Base-by-base conservation (phyloP, 2,797 vertebrate species). In the Poeciliopsis gracilis region DNA sequence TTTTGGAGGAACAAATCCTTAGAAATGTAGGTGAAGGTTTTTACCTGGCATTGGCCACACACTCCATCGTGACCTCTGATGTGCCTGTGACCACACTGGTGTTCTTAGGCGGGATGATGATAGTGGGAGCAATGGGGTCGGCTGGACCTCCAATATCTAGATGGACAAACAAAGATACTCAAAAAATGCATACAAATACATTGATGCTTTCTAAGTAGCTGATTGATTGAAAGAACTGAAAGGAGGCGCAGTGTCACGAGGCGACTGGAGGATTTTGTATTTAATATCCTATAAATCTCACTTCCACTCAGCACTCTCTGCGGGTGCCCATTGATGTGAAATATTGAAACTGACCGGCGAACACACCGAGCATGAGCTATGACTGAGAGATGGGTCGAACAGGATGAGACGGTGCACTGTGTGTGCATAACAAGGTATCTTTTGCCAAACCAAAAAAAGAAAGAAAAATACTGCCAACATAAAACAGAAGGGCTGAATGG, bases 11-110 rank as follows among this genome's bases (percentile, higher is more conserved):
- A 38, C 18, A 66, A 66, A 66, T 28, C 18, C 33, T 11, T 4
- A 66, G 2, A 66, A 9, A 33, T 33, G 61, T 12, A 66, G 63
- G 9, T 23, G 7, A 38, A 20, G 28, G 66, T 28, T 23, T 78
- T 94, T 71, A 95, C 98, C 98, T 97, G 91, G 98, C 98, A 0
- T 99, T 99, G 91, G 98, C 98, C 76, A 99, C 97, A 0, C 98
- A 99, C 92, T 99, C 98, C 97, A 99, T 95, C 16, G 96, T 98
- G 88, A 97, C 97, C 89, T 99, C 98, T 0, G 97, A 98, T 57
- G 97, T 97, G 4, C 98, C 98, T 0, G 96, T 94, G 80, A 98
- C 96, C 76, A 99, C 97, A 0, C 98, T 99, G 38, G 97, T 98
- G 95, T 99, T 99, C 93, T 94, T 96, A 66, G 98, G 98, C 0